Evolutionary conservation across 1,140 invertebrate genomes (phyloP).

Genomic region (Prorops nasuta): DNA sequence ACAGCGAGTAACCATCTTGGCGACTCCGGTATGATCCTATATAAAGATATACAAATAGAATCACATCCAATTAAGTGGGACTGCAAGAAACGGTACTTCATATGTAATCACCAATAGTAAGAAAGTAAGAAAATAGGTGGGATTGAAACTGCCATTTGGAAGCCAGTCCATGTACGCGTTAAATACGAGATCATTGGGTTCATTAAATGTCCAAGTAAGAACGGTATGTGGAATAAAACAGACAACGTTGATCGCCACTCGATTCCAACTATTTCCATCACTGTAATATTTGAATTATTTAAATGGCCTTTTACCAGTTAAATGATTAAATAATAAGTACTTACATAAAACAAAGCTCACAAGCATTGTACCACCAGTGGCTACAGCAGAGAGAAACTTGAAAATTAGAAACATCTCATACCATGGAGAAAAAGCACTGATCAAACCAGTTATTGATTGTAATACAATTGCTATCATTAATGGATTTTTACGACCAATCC

Average conservation of each 20-base stretch:
- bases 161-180: slow-evolving; percentile 69
- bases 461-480: slow-evolving; percentile 66
- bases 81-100: too few species aligned
- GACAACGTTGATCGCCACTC: slow-evolving; percentile 69
- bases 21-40: slow-evolving; percentile 79
- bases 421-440: slow-evolving; percentile 65
- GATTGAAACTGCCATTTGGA: slow-evolving; percentile 73
- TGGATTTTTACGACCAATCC: slow-evolving; percentile 68
- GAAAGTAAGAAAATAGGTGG: slow-evolving; percentile 70
- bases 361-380: slow-evolving; percentile 67
- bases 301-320: background rate
- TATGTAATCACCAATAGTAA: slow-evolving; percentile 63
- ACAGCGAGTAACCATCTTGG: slow-evolving; percentile 80
- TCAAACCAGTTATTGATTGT: slow-evolving; percentile 64
- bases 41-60: slow-evolving; percentile 18
- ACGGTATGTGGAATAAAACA: slow-evolving; percentile 65
- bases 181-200: slow-evolving; percentile 60
- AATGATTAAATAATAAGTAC: slow-evolving; percentile 16
- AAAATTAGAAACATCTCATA: slow-evolving; percentile 69
- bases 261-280: slow-evolving; percentile 72
- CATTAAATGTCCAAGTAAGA: slow-evolving; percentile 55
- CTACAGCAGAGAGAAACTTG: slow-evolving; percentile 68
- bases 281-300: slow-evolving; percentile 31
- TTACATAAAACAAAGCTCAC: slow-evolving; percentile 66
- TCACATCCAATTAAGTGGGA: too few species aligned